Evolutionary conservation across 2,888 invertebrate species (phyloP), one percentile per base, ranked within the genome.

Genomic region (Lottia gigantea): DNA sequence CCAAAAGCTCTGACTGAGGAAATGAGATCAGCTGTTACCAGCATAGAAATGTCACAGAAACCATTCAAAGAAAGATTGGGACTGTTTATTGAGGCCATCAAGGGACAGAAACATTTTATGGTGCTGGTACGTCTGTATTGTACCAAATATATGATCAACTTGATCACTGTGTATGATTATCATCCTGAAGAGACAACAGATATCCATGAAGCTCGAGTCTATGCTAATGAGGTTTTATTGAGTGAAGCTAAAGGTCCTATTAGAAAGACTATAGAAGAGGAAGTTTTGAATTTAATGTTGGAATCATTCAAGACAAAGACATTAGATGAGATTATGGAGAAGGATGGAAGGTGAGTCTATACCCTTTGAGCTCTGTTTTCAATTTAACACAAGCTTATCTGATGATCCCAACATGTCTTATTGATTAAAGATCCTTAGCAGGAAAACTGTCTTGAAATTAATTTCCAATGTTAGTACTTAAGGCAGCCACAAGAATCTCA

Each of bases 111-210:
- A 11, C 55, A 55, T 55, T 23, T 55, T 23, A 55, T 55, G 55
- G 55, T 55, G 8, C 23, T 19, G 11, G 11, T 55, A 23, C 19
- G 23, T 19, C 12, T 55, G 11, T 55, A 55, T 23, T 55, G 19
- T 23, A 55, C 55, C 55, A 55, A 55, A 19, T 55, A 55, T 55
- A 23, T 55, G 19, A 55, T 55, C 55, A 55, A 55, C 55, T 12
- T 55, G 55, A 55, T 55, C 19, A 23, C 19, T 23, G 55, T 55
- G 19, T 55, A 55, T 23, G 19, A 55, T 55, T 55, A 12, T 4
- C 55, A 55, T 55, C 12, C 55, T 3, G 55, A 55, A 14, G 55
- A 55, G 23, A 11, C 55, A 55, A 23, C 23, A 23, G 23, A 55
- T 55, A 55, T 23, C 11, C 55, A 55, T 23, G 55, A 55, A 23